Percentiles rank a stretch among this genome's conserved stretches.
Evolutionary conservation across 2,113 vertebrate genomes (phyloP).

Genomic region (Egretta garzetta): DNA sequence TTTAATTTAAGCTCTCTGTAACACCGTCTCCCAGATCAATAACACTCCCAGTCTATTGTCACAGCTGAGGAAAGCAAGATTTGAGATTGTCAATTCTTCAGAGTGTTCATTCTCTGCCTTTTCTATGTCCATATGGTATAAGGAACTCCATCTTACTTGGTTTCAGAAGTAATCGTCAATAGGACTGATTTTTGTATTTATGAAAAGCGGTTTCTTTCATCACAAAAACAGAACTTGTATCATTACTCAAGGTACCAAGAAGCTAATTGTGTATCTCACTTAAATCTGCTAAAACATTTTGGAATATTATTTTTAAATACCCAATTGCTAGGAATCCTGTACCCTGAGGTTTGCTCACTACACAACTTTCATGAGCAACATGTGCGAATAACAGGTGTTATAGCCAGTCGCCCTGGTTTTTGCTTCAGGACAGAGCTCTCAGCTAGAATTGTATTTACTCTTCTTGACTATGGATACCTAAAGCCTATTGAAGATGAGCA

Average conservation of each 20-base stretch:
- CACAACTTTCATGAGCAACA: neutral
- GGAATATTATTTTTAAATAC: neutral
- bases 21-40: neutral
- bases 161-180: neutral
- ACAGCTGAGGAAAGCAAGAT: neutral
- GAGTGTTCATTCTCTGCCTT: neutral
- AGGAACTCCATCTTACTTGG: neutral
- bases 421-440: neutral
- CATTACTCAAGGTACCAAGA: neutral
- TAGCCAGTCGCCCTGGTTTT: neutral
- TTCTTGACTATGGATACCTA: neutral
- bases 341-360: neutral
- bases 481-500: neutral
- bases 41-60: neutral
- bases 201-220: neutral
- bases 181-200: neutral
- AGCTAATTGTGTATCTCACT: neutral
- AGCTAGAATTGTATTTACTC: neutral
- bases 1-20: neutral
- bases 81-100: neutral
- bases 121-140: fast-evolving
- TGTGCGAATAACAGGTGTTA: fast-evolving
- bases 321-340: neutral
- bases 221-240: neutral
- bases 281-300: neutral